Base-by-base conservation (phyloP, 2,888 invertebrate species). In the Eupithecia dodoneata region DNA sequence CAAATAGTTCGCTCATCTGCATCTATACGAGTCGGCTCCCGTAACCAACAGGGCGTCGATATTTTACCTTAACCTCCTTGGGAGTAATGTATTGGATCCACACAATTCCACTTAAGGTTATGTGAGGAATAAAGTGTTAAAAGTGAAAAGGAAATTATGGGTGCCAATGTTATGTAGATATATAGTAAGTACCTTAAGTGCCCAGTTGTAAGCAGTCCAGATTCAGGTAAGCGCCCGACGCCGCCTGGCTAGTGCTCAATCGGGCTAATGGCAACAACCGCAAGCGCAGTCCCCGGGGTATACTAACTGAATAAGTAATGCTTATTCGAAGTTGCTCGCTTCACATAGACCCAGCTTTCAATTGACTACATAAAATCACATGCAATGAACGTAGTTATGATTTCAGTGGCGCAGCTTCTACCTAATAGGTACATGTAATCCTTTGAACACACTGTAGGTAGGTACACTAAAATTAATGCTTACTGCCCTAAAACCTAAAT, bases 1-100 rank as follows among this genome's bases (percentile, higher is more conserved):
- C 93, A 94, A 94, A 94, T 94, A 94, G 93, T 93, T 91, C 86
- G 92, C 94, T 94, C 94, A 94, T 94, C 94, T 94, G 93, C 94
- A 94, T 94, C 94, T 93, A 94, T 93, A 94, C 93, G 94, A 94
- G 93, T 87, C 88, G 90, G 90, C 87, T 88, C 70, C 70, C 87
- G 88, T 89, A 89, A 87, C 90, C 88, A 88, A 91, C 92, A 89
- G 90, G 88, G 88, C 90, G 88, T 91, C 91, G 89, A 92, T 93
- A 91, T 91, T 91, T 92, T 86, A 91, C 91, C 86, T 86, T 88
- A 85, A 87, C 87, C 86, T 87, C 86, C 86, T 85, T 84, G 83
- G 82, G 85, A 83, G 79, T 82, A 83, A 82, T 81, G 81, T 83
- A 83, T 82, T 81, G 84, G 78, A 80, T 78, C 79, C 79, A 81